These are phyloP conservation scores for Platalea minor DNA, from an alignment of 2,797 vertebrate species.

Conservation along the genomic window DNA sequence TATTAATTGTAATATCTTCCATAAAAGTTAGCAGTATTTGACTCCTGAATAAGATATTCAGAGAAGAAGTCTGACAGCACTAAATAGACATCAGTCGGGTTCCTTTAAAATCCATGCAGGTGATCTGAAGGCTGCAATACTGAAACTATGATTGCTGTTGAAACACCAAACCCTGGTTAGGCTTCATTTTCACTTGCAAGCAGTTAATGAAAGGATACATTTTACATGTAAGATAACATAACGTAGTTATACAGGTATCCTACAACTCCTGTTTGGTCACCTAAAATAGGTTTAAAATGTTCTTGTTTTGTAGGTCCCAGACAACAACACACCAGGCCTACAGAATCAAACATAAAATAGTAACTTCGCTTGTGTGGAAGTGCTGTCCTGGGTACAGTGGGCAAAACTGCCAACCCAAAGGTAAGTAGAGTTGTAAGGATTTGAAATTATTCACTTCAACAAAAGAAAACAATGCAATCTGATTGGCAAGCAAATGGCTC, in stretches of 20 bases:
- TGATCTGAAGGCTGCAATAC: background rate
- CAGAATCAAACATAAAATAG: constrained; percentile 78
- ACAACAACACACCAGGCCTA: constrained; percentile 69
- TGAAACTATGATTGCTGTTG: background rate
- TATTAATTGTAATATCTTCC: background rate
- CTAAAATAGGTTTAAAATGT: background rate
- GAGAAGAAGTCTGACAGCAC: background rate
- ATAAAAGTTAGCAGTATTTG: background rate
- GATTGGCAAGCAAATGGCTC: background rate
- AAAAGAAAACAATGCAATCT: background rate
- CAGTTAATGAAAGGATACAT: background rate
- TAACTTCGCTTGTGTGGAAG: constrained; percentile 80
- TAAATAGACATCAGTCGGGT: background rate
- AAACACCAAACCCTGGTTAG: background rate
- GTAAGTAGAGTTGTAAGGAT: constrained; percentile 16
- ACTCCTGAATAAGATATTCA: background rate
- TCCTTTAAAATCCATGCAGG: background rate
- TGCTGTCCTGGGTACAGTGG: constrained; percentile 80
- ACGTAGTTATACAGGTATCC: background rate
- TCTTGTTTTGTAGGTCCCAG: constrained; percentile 65
- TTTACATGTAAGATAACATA: background rate
- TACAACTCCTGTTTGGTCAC: background rate
- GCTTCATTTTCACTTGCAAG: background rate
- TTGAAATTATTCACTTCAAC: background rate
- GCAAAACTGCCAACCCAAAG: constrained; percentile 68